phyloP scores from a whole-genome alignment of 2,113 vertebrate species.

The Marcusenius ussheri region DNA sequence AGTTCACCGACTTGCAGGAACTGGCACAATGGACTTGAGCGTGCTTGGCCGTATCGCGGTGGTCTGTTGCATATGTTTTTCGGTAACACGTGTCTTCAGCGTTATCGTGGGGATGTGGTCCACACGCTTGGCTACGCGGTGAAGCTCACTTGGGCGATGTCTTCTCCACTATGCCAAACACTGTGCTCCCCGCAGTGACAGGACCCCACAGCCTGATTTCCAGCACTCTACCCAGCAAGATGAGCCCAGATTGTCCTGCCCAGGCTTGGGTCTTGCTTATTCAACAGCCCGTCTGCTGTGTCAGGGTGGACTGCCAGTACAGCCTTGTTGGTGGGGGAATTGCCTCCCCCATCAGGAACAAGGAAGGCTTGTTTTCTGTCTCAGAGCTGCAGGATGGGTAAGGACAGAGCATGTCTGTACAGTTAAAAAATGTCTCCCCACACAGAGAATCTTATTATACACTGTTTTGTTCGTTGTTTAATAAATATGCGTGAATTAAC shows the following conservation, averaged over 20 bases:
- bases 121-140: not conserved
- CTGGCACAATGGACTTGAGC: not conserved
- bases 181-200: not conserved
- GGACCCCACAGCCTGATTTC: not conserved
- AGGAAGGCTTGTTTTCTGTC: constrained; percentile 9
- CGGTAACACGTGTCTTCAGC: not conserved
- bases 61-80: not conserved
- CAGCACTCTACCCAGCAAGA: not conserved
- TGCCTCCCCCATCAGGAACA: not conserved
- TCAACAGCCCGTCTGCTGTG: not conserved
- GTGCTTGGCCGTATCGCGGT: not conserved
- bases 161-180: not conserved
- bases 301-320: not conserved
- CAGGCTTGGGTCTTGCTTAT: not conserved
- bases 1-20: not conserved
- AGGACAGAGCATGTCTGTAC: constrained; percentile 14
- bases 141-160: not conserved
- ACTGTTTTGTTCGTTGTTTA: not conserved
- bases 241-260: not conserved
- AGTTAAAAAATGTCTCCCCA: not conserved
- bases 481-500: not conserved
- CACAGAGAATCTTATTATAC: not conserved
- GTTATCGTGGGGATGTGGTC: not conserved
- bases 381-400: not conserved
- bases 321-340: not conserved